phyloP scores from a whole-genome alignment of 2,888 invertebrate species.

The Drosophila maculinotata region DNA sequence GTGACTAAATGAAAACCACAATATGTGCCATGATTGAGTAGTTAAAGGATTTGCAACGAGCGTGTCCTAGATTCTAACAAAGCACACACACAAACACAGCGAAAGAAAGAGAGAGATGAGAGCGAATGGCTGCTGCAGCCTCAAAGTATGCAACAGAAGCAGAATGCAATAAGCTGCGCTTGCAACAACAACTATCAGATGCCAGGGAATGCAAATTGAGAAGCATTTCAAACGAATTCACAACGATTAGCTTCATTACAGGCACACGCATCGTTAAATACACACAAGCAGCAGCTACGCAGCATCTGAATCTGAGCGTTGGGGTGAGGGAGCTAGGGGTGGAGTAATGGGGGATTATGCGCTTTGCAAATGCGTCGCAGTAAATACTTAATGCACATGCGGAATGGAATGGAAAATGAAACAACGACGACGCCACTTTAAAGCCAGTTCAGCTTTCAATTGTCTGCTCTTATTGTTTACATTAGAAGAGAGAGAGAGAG shows the following conservation, averaged over 20 bases:
- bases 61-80: slow-evolving; percentile 61
- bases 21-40: slow-evolving; percentile 40
- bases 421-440: slow-evolving; percentile 46
- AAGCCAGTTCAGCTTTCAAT: slow-evolving; percentile 47
- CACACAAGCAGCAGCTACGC: slow-evolving; percentile 18
- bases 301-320: not conserved
- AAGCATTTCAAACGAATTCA: slow-evolving; percentile 10
- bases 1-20: slow-evolving; percentile 22
- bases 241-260: slow-evolving; percentile 35
- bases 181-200: slow-evolving; percentile 4
- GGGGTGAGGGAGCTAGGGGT: not conserved
- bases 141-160: slow-evolving; percentile 70
- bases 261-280: slow-evolving; percentile 21
- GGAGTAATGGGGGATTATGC: slow-evolving; percentile 16
- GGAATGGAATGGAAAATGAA: slow-evolving; percentile 47
- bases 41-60: slow-evolving; percentile 41
- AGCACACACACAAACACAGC: not conserved
- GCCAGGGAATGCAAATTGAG: slow-evolving; percentile 10
- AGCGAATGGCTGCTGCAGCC: slow-evolving; percentile 38
- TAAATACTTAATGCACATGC: slow-evolving; percentile 63
- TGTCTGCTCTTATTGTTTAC: slow-evolving; percentile 49
- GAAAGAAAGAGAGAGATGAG: not conserved
- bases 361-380: slow-evolving; percentile 68
- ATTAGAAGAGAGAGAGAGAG: slow-evolving; percentile 22
- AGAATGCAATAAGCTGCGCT: slow-evolving; percentile 42